Conservation (phyloP, 2,888 invertebrate species). For the Drosophila yooni region DNA sequence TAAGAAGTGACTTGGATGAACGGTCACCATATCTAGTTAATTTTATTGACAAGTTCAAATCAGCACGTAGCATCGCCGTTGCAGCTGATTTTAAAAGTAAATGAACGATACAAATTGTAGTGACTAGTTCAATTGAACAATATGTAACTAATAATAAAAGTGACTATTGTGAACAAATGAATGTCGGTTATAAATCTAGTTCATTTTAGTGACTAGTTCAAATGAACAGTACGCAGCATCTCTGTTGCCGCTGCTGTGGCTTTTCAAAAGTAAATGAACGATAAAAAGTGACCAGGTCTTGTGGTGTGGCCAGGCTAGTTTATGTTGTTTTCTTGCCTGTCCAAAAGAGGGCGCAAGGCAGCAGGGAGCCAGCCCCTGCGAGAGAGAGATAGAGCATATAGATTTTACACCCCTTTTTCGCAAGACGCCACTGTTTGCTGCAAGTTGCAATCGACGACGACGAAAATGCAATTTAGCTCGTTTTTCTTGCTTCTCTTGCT, state of each 20-base stretch:
- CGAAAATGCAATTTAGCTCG: conserved; percentile 81
- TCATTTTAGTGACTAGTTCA: neutral
- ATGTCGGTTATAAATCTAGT: neutral
- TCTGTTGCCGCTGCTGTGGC: conserved; percentile 56
- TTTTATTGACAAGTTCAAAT: neutral
- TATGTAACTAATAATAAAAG: neutral
- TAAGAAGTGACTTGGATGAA: neutral
- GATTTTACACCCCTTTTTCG: conserved; percentile 18
- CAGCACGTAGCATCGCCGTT: neutral
- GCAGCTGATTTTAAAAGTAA: neutral
- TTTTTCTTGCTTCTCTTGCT: conserved; percentile 79
- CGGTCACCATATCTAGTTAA: neutral
- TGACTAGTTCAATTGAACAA: neutral
- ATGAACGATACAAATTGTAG: neutral
- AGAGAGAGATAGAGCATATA: conserved; percentile 18
- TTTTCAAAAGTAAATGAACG: conserved; percentile 79
- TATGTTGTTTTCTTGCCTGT: conserved; percentile 9
- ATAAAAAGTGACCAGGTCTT: conserved; percentile 72
- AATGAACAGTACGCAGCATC: neutral
- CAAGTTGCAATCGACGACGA: conserved; percentile 61
- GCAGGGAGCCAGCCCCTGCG: neutral
- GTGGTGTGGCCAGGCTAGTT: conserved; percentile 45
- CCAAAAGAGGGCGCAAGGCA: conserved; percentile 16
- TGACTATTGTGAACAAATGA: neutral
- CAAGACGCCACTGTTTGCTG: conserved; percentile 65